A percentile compares a stretch with the other conserved stretches of the same genome.
These are phyloP conservation scores for Spheniscus humboldti DNA, from an alignment of 2,797 vertebrate genomes.

Conservation along the genomic window DNA sequence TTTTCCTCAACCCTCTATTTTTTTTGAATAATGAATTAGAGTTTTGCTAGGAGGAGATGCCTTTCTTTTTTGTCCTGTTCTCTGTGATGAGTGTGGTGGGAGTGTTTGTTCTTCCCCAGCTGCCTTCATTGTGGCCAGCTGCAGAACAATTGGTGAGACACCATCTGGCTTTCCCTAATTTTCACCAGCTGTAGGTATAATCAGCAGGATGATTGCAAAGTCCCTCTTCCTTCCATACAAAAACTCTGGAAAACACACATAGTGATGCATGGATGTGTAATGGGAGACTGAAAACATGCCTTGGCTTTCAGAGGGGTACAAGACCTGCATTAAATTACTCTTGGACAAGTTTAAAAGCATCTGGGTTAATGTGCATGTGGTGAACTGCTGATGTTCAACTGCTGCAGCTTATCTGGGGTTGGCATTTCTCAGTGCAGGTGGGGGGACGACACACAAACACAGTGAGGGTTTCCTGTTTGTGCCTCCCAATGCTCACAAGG, in stretches of 20 bases:
- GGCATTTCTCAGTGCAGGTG: neutral
- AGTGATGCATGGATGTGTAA: neutral
- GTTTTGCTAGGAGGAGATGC: neutral
- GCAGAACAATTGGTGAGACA: conserved; percentile 40
- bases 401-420: neutral
- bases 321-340: neutral
- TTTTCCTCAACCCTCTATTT: neutral
- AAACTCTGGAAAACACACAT: neutral
- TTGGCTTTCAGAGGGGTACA: neutral
- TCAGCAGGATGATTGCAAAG: conserved; percentile 22
- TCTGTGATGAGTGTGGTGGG: neutral
- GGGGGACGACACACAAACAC: too few species aligned
- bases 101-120: conserved; percentile 13
- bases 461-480: neutral
- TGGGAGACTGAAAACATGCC: neutral
- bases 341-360: neutral
- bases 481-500: neutral
- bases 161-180: conserved; percentile 48
- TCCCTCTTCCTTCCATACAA: neutral
- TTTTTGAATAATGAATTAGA: neutral
- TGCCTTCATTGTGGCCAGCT: conserved; percentile 26
- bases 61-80: neutral
- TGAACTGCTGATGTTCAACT: neutral
- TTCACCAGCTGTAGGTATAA: conserved; percentile 45
- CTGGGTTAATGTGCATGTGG: neutral